Percentiles rank a stretch among this genome's conserved stretches.
Conservation (phyloP, 2,888 invertebrate species). For the Aleiodes testaceus region DNA sequence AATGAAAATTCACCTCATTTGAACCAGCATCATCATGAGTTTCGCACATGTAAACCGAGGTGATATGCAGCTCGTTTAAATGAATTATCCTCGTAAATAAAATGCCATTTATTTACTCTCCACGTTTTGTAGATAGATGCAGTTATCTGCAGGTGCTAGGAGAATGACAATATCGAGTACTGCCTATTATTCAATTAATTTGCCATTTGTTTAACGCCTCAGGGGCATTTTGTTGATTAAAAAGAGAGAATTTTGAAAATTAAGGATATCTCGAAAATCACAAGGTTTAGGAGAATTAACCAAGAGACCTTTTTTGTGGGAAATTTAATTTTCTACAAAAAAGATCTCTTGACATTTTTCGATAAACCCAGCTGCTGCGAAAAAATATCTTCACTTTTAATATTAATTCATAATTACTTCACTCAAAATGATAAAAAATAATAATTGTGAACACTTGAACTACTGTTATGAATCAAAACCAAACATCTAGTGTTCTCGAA, state of each 20-base stretch:
- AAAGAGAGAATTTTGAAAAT: not conserved
- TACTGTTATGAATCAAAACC: too few species aligned
- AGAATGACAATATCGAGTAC: too few species aligned
- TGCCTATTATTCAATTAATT: not conserved
- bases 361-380: too few species aligned
- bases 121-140: constrained; percentile 8
- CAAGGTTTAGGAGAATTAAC: not conserved
- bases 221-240: too few species aligned
- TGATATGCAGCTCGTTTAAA: constrained; percentile 8
- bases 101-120: not conserved
- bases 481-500: too few species aligned
- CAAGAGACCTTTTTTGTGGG: not conserved
- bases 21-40: not conserved
- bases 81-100: constrained; percentile 7
- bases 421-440: too few species aligned
- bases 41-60: constrained; percentile 8
- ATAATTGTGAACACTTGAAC: too few species aligned
- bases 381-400: too few species aligned
- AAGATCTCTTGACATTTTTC: constrained; percentile 1
- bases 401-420: too few species aligned
- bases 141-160: too few species aligned
- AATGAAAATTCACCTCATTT: constrained; percentile 22
- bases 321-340: not conserved
- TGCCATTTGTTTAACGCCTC: too few species aligned
- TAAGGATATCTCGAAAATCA: not conserved